These are phyloP conservation scores for Caenorhabditis zanzibari DNA, from an alignment of 2,888 invertebrate species.

Conservation along the genomic window DNA sequence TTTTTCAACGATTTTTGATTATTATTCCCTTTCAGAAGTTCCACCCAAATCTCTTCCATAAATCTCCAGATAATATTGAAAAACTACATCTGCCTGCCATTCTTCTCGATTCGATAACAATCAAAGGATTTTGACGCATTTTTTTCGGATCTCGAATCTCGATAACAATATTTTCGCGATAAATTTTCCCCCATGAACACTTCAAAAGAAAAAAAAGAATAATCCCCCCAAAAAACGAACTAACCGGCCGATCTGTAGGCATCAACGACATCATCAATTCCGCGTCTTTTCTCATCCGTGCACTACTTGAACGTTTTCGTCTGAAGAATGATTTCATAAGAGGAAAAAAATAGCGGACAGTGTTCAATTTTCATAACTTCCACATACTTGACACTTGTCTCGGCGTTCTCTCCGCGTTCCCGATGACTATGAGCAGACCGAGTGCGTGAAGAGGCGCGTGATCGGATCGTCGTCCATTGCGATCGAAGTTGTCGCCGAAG, in stretches of 20 bases:
- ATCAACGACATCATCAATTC: constrained; percentile 59
- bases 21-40: background rate
- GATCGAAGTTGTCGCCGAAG: constrained; percentile 76
- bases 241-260: constrained; percentile 62
- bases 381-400: constrained; percentile 52
- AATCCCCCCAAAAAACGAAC: constrained; percentile 19
- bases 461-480: constrained; percentile 71
- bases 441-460: constrained; percentile 66
- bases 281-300: constrained; percentile 49
- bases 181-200: background rate
- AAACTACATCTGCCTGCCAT: constrained; percentile 27
- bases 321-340: constrained; percentile 32
- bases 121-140: constrained; percentile 25
- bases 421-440: constrained; percentile 59
- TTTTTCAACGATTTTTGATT: background rate
- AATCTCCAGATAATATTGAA: constrained; percentile 6
- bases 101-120: constrained; percentile 2
- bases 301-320: constrained; percentile 51
- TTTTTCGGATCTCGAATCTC: background rate
- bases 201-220: background rate
- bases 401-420: constrained; percentile 17
- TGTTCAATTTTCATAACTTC: constrained; percentile 24
- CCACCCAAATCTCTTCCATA: background rate
- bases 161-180: background rate
- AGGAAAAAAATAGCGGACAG: background rate